Evolutionary conservation across 1,140 invertebrate species (phyloP).

Genomic region (Leptestheria dahalacensis): DNA sequence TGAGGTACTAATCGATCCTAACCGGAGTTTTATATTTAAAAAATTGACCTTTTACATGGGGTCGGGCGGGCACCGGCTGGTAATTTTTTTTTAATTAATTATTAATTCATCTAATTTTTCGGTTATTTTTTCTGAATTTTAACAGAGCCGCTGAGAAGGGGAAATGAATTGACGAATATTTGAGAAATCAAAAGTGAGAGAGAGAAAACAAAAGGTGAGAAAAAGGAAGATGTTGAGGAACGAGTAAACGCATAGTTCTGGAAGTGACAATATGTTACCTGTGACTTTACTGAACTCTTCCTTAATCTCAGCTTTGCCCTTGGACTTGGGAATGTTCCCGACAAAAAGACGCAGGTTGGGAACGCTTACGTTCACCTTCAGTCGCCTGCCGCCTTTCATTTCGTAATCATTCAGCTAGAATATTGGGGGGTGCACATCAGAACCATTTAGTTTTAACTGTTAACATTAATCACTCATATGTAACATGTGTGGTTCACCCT

Average conservation of each 20-base stretch:
- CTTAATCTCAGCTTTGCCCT: slow-evolving; percentile 99
- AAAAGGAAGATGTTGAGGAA: neutral
- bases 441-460: neutral
- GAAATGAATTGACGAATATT: too few relatives aligned
- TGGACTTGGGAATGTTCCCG: slow-evolving; percentile 99
- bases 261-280: slow-evolving; percentile 50
- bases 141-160: too few relatives aligned
- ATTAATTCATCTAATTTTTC: too few relatives aligned
- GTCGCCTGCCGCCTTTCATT: slow-evolving; percentile 96
- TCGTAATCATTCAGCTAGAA: slow-evolving; percentile 99
- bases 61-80: too few relatives aligned
- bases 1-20: too few relatives aligned
- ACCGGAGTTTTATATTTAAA: too few relatives aligned
- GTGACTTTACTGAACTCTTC: slow-evolving; percentile 99
- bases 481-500: too few relatives aligned
- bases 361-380: slow-evolving; percentile 99
- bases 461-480: too few relatives aligned
- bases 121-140: too few relatives aligned
- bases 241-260: neutral
- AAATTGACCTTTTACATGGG: too few relatives aligned
- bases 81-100: too few relatives aligned
- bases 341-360: slow-evolving; percentile 99
- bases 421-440: slow-evolving; percentile 34
- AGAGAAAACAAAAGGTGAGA: neutral
- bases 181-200: neutral